Evolutionary conservation across 2,797 vertebrate genomes (phyloP).

Genomic region (Peromyscus nudipes): DNA sequence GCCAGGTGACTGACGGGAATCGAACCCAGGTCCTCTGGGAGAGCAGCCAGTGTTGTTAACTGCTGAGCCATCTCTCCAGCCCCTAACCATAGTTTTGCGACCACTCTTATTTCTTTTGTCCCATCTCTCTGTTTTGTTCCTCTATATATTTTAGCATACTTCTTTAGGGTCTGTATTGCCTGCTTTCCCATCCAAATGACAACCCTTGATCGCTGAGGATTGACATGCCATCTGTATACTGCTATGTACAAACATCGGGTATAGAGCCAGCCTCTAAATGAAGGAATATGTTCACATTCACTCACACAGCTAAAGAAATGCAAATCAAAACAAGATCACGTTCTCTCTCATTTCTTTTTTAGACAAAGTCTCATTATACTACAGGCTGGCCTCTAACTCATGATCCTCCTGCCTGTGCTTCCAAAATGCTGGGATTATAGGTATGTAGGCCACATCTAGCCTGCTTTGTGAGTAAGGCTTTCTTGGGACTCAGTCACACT

Average conservation of each 20-base stretch:
- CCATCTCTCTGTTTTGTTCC: neutral
- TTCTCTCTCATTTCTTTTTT: neutral
- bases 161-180: neutral
- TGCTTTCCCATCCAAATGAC: neutral
- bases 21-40: neutral
- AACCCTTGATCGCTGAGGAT: neutral
- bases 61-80: neutral
- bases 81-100: neutral
- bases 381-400: neutral
- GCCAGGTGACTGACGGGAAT: neutral
- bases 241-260: neutral
- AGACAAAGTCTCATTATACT: neutral
- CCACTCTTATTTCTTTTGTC: neutral
- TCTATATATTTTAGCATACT: neutral
- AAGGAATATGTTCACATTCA: neutral
- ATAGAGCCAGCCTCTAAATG: neutral
- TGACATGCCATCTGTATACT: neutral
- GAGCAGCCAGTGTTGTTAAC: neutral
- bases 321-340: constrained; percentile 18
- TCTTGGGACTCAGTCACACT: neutral
- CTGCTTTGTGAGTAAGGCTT: neutral
- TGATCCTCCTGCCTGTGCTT: neutral
- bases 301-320: constrained; percentile 9
- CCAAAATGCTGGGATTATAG: neutral
- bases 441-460: neutral